phyloP scores from a whole-genome alignment of 2,797 vertebrate species.

The Adrianichthys oophorus region DNA sequence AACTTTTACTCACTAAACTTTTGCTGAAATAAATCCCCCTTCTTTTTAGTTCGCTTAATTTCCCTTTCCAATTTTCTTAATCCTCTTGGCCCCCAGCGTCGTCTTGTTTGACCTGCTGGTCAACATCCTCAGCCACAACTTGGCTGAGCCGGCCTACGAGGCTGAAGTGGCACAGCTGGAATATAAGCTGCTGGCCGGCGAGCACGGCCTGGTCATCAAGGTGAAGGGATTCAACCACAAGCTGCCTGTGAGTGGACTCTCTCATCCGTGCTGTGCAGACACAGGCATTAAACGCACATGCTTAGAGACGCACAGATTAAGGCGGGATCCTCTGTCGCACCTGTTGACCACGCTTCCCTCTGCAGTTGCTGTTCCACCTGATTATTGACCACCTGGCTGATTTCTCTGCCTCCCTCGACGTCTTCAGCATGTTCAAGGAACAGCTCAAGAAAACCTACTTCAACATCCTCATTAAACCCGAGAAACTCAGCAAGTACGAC shows the following conservation, averaged over 20 bases:
- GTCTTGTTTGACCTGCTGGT: slow-evolving; percentile 93
- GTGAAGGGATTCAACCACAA: slow-evolving; percentile 97
- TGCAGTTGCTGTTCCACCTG: slow-evolving; percentile 90
- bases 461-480: slow-evolving; percentile 94
- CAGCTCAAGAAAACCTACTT: slow-evolving; percentile 97
- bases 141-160: slow-evolving; percentile 93
- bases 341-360: slow-evolving; percentile 18
- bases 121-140: slow-evolving; percentile 91
- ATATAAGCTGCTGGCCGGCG: slow-evolving; percentile 89
- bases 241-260: slow-evolving; percentile 84
- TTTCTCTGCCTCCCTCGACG: slow-evolving; percentile 86
- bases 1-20: no score
- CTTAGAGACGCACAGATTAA: slow-evolving; percentile 2
- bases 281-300: neutral
- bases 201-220: slow-evolving; percentile 89
- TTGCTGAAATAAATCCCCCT: no score
- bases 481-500: slow-evolving; percentile 89
- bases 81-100: slow-evolving; percentile 68
- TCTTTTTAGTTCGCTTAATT: neutral
- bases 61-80: neutral
- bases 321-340: neutral
- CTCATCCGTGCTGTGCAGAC: neutral
- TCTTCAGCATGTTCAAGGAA: slow-evolving; percentile 92
- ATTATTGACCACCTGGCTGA: slow-evolving; percentile 90
- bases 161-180: slow-evolving; percentile 93